Evolutionary conservation across 2,888 invertebrate genomes (phyloP), one percentile per base, ranked within the genome.

Genomic region (Perizoma affinitatum): DNA sequence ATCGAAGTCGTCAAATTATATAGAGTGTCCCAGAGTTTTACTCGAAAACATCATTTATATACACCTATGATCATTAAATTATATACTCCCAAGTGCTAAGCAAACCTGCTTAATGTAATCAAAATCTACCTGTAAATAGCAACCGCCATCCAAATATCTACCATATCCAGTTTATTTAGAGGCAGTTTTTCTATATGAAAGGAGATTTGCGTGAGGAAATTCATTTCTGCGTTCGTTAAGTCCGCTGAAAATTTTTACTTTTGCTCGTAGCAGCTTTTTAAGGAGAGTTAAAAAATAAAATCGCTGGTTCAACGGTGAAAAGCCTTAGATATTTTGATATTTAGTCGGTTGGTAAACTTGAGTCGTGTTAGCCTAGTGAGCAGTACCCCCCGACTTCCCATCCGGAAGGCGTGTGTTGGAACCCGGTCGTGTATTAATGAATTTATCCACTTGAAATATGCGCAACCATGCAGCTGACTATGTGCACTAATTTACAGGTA

Each of bases 221-320:
- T 38, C 50, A 57, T 57, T 55, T 49, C 49, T 54, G 56, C 40
- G 51, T 61, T 61, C 60, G 60, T 64, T 60, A 46, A 49, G 56
- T 60, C 54, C 43, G 57, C 43, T 47, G 54, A 60, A 54, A 54
- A 60, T 57, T 64, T 64, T 64, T 64, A 57, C 60, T 58, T 60
- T 60, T 58, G 46, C 51, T 54, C n/a, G 51, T 45, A 44, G 43
- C 40, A 43, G 43, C 11, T 34, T 5, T 36, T 0, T 61, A 52
- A 48, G 8, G 47, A 33, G 8, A 4, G 47, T 34, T 34, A 5
- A 9, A 11, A 44, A 9, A 22, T 22, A 22, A 22, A 22, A 22
- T 22, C 22, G 22, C 22, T 22, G 3, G 22, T 22, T 22, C 22
- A 22, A 22, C 22, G 1, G 22, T 22, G 22, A 22, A 22, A 22